Evolutionary conservation across 2,113 vertebrate genomes (phyloP).

Genomic region (Podilymbus podiceps): DNA sequence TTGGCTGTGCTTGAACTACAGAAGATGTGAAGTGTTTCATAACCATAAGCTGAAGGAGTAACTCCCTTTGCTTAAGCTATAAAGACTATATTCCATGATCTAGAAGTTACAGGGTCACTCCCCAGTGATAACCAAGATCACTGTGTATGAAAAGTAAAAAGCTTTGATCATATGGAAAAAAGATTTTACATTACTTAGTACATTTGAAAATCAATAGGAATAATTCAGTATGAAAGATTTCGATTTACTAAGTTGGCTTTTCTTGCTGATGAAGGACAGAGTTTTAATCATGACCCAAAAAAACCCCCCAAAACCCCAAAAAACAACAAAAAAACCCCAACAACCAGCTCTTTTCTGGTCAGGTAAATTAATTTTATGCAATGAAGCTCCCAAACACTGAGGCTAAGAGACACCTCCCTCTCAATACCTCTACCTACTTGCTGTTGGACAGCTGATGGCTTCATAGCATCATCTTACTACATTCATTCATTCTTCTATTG

Average conservation of each 20-base stretch:
- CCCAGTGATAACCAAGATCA: neutral
- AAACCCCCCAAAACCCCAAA: fast-evolving
- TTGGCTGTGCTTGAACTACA: neutral
- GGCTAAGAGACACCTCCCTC: neutral
- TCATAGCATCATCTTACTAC: neutral
- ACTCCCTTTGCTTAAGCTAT: neutral
- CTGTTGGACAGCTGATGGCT: neutral
- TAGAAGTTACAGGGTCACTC: neutral
- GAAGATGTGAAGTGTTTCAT: neutral
- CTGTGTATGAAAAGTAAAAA: neutral
- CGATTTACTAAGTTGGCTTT: neutral
- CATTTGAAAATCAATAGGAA: neutral
- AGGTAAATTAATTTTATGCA: neutral
- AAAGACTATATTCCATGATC: neutral
- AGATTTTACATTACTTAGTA: neutral
- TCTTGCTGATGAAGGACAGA: neutral
- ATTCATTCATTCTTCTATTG: neutral
- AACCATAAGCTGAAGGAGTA: neutral
- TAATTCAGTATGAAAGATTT: neutral
- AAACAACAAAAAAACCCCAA: neutral
- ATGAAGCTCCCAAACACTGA: neutral
- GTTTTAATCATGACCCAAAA: neutral
- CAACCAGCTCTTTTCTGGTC: neutral
- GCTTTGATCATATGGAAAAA: neutral
- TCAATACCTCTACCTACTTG: neutral